Base-by-base conservation (phyloP, 30 jellyfish, hydroid and myxozoan species). In the Aurelia coerulea region DNA sequence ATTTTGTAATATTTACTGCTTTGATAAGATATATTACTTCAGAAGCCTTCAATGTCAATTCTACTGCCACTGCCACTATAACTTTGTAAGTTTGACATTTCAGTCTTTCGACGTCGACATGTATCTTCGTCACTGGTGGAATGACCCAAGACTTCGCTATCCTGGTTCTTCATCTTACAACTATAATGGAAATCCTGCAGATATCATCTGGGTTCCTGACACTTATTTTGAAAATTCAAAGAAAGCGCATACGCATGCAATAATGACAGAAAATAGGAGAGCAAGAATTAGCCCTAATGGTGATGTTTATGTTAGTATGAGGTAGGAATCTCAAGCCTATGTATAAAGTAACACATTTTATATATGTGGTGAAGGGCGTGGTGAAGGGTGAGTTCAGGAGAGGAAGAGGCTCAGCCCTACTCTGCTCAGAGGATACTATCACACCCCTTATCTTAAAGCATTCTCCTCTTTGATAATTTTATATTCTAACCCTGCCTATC, bases 41-140 rank as follows among this genome's bases (percentile, higher is more conserved):
- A 39, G 51, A 39, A 39, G 51, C 51, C 10, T 39, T 39, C 56
- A 46, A 4, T 46, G 1, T 46, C 56, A 46, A 46, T 6, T 46
- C 15, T 23, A 0, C 51, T n/a, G 54, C 23, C 18, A n/a, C n/a
- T n/a, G n/a, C 8, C 2, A 13, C 2, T 0, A 49, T 14, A 0
- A 18, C 11, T 8, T 5, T 2, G 4, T 1, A 23, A 8, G 1
- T 46, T 33, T 53, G 53, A 6, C 0, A 39, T 65, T 68, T 12
- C 34, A 85, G 95, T 62, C 95, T 15, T 74, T 85, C 41, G 89
- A 76, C 10, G 53, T 68, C 0, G 96, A 88, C 41, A 29, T 78
- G 42, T 66, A 75, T 67, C 82, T 88, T 10, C 96, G 96, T 15
- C 87, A 78, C 37, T 88, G 88, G 88, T 88, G 96, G 96, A 78